Base-by-base conservation (phyloP, 2,797 vertebrate genomes). In the Phataginus tricuspis region DNA sequence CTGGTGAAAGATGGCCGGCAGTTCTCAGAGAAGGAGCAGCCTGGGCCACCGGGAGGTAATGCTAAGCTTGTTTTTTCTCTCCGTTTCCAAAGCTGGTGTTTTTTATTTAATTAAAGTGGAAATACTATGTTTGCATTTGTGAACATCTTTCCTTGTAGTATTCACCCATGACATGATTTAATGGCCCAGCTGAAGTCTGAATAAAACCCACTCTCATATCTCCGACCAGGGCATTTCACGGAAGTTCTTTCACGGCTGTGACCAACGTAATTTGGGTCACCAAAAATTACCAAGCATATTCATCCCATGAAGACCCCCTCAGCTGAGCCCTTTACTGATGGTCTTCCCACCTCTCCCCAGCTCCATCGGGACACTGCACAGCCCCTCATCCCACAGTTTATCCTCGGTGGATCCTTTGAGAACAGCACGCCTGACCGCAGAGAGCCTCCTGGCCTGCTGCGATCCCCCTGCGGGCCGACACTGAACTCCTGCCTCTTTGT, bases 11-110 rank as follows among this genome's bases (percentile, higher is more conserved):
- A 25, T 4, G 7, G 51, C 16, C 23, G 25, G 27, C 29, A n/a
- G 7, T 4, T 16, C 13, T 5, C 61, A 45, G 12, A 27, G 8
- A 57, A 27, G 15, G 15, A 27, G 39, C 23, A 7, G 10, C 8
- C 7, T 0, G 10, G 7, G 11, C 12, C 8, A 11, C 27, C 0
- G 2, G 7, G 18, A 2, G 19, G 10, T 21, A 29, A 11, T 37
- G 29, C 49, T 68, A 11, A 21, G 19, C 7, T 63, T 53, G 6
- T 2, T n/a, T 55, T 19, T 90, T 25, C 71, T 61, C 77, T 59
- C 34, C 49, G 90, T 11, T n/a, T 34, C 37, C 31, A 78, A 86
- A 10, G 15, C 34, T 53, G 16, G 18, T 1, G 11, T n/a, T 34
- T 23, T n/a, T 45, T 61, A 45, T 45, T 45, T 34, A 4, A 23